Evolutionary conservation across 2,888 invertebrate genomes (phyloP), one percentile per base, ranked within the genome.

Genomic region (Drosophila monieri): DNA sequence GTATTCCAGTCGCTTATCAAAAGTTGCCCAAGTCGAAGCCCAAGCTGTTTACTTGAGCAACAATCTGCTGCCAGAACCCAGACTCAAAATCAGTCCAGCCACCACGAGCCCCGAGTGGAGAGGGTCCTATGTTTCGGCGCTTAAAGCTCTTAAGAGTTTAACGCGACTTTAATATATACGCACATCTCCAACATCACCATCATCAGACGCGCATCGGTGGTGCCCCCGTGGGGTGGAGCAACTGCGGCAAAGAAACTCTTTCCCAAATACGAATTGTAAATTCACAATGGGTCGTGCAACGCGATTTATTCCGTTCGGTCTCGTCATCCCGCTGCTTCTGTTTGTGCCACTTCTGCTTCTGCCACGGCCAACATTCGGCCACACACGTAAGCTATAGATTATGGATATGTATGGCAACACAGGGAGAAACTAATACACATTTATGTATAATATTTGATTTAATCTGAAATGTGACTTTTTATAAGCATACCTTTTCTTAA

Each of bases 41-140:
- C 72, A 80, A 80, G 81, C 81, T 83, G 81, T 83, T 83, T 85
- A 85, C 81, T 85, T 83, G 73, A 81, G 74, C 81, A 83, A 83
- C 81, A 83, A 83, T 83, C 81, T 83, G 81, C 73, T 73, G 83
- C 81, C 78, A 62, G 67, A 58, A n/a, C 27, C n/a, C 37, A 25
- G 25, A 56, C 15, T 37, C 80, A 73, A 65, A 39, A 32, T 48
- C 41, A 51, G 37, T 37, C 35, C 47, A 51, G 32, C 48, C 48
- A 37, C 49, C 59, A 68, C 75, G 4, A 48, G 27, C 48, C 62
- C 39, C 59, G 62, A 49, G 58, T 47, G 21, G 43, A 30, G 39
- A 41, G 43, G 39, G 30, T 51, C 60, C 49, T 54, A 14, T 14
- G 9, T n/a, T 35, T 35, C 14, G 41, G 23, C 21, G 68, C 77